These are phyloP conservation scores for Nannospalax galili DNA, from an alignment of 2,113 vertebrate species.

Conservation along the genomic window DNA sequence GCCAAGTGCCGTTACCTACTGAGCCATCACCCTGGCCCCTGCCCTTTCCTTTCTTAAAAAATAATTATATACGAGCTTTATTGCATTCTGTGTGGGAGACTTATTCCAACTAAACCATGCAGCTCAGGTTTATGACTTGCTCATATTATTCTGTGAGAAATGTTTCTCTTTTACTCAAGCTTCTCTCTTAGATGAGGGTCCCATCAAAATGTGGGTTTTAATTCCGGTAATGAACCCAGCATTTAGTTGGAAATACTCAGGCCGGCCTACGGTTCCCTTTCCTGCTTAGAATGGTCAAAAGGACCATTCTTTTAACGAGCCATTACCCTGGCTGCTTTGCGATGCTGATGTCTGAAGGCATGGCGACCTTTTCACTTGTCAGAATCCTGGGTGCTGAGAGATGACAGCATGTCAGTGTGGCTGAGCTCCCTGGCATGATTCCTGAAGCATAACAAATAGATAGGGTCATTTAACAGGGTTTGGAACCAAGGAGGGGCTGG, in stretches of 20 bases:
- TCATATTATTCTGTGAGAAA: neutral
- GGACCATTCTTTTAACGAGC: slow-evolving; percentile 39
- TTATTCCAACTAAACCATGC: rapidly evolving
- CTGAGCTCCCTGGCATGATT: slow-evolving; percentile 63
- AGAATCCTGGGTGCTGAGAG: slow-evolving; percentile 63
- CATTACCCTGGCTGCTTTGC: slow-evolving; percentile 58
- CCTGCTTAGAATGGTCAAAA: slow-evolving; percentile 35
- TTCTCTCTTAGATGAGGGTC: neutral
- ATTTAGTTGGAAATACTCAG: neutral
- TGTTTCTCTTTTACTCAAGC: neutral
- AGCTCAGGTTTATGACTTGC: neutral
- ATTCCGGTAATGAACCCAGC: neutral
- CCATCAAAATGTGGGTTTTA: neutral
- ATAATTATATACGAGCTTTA: too few relatives aligned
- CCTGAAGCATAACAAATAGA: slow-evolving; percentile 40
- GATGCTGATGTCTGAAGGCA: slow-evolving; percentile 78
- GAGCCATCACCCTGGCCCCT: too few relatives aligned
- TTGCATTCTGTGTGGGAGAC: neutral
- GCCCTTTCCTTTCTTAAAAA: neutral
- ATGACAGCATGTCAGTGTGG: slow-evolving; percentile 74
- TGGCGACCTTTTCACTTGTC: slow-evolving; percentile 80
- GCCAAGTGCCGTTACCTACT: too few relatives aligned
- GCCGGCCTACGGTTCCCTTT: neutral
- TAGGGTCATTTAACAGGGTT: neutral
- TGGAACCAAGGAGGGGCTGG: neutral